These are phyloP conservation scores for Rhinopomastus cyanomelas DNA, from an alignment of 2,113 vertebrate species.

Conservation along the genomic window DNA sequence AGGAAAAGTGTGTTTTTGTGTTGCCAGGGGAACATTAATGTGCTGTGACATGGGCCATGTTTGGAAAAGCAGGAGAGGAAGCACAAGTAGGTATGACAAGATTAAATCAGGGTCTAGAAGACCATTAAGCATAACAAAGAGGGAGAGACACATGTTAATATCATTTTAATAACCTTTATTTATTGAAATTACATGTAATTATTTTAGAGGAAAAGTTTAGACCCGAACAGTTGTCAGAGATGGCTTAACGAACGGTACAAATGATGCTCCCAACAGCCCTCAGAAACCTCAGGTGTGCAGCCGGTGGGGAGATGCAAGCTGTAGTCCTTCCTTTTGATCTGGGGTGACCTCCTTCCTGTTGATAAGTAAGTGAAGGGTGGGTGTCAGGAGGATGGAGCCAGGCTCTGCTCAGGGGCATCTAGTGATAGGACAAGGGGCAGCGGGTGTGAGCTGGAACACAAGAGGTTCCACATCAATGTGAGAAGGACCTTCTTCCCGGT, in stretches of 20 bases:
- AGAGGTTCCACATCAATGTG: too few species aligned
- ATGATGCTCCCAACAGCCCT: background rate
- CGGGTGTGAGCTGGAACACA: too few species aligned
- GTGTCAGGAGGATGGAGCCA: too few species aligned
- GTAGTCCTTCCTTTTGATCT: background rate
- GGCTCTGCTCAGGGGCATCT: too few species aligned
- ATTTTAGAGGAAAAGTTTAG: background rate
- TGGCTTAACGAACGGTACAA: background rate
- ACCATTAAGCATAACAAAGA: background rate
- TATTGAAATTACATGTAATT: background rate
- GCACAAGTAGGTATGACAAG: background rate
- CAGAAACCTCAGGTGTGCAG: background rate
- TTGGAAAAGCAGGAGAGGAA: slow-evolving; percentile 41
- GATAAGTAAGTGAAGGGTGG: too few species aligned
- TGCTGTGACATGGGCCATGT: slow-evolving; percentile 14
- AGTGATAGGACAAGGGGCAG: too few species aligned
- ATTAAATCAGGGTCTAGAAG: slow-evolving; percentile 6
- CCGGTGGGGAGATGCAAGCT: background rate
- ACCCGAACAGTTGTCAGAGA: background rate
- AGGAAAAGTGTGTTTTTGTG: slow-evolving; percentile 53
- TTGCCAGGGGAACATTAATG: slow-evolving; percentile 66
- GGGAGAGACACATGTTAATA: background rate
- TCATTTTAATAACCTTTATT: background rate
- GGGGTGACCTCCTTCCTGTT: too few species aligned
- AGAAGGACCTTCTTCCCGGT: too few species aligned